phyloP scores from a whole-genome alignment of 2,113 vertebrate genomes.

The Trichomycterus rosablanca region DNA sequence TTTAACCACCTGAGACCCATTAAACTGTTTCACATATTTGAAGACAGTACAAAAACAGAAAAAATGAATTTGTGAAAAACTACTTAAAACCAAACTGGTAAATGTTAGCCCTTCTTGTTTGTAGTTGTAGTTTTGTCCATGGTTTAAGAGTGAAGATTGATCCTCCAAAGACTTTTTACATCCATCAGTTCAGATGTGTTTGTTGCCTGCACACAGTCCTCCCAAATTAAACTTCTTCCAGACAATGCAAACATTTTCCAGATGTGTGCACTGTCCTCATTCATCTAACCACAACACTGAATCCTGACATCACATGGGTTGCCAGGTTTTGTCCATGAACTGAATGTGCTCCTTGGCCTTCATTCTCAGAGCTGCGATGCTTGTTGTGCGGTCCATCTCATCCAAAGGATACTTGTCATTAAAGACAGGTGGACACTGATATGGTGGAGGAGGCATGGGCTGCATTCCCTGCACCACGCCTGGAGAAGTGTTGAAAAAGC shows the following conservation, averaged over 20 bases:
- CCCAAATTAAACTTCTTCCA: too few species aligned
- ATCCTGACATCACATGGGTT: constrained; percentile 72
- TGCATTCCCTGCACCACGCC: constrained; percentile 80
- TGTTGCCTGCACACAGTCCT: too few species aligned
- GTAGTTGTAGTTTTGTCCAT: not conserved
- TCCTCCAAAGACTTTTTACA: not conserved
- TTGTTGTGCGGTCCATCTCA: constrained; percentile 80
- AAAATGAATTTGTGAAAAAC: too few species aligned
- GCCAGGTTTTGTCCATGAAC: constrained; percentile 91
- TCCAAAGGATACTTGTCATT: constrained; percentile 84
- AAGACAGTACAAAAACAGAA: too few species aligned
- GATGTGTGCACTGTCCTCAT: too few species aligned
- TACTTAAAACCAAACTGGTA: too few species aligned
- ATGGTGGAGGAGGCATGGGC: constrained; percentile 73
- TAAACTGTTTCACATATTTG: too few species aligned
- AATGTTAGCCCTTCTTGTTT: not conserved
- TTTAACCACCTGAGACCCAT: too few species aligned
- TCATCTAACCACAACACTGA: not conserved
- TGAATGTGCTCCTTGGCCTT: constrained; percentile 92
- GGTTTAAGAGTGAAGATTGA: constrained; percentile 1
- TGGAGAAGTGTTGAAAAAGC: constrained; percentile 72
- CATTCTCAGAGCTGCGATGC: constrained; percentile 83
- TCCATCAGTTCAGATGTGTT: not conserved
- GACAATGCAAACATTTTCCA: too few species aligned
- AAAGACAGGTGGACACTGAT: constrained; percentile 77